Evolutionary conservation across 2,113 vertebrate genomes (phyloP).

Genomic region (Gadus macrocephalus): DNA sequence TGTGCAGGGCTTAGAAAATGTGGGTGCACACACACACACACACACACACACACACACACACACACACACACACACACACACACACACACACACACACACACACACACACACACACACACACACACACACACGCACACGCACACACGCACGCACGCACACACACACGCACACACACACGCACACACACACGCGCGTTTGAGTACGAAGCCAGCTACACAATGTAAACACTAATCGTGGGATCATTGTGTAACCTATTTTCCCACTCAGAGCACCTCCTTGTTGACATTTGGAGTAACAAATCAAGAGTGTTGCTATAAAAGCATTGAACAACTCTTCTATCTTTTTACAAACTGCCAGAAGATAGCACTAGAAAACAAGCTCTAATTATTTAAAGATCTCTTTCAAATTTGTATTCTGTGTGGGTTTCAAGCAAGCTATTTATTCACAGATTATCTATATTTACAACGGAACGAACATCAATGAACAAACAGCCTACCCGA

Average conservation of each 20-base stretch:
- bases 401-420: no score
- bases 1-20: no score
- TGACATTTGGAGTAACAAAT: neutral
- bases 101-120: slow-evolving; percentile 1
- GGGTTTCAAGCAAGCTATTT: no score
- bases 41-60: slow-evolving; percentile 1
- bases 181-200: neutral
- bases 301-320: no score
- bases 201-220: neutral
- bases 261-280: neutral
- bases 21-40: neutral
- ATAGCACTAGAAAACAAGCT: no score
- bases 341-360: no score
- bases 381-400: no score
- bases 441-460: no score
- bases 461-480: no score
- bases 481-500: no score
- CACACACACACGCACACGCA: neutral
- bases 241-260: neutral
- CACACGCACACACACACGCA: slow-evolving; percentile 4
- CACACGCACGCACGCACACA: no score
- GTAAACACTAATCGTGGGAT: neutral
- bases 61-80: slow-evolving; percentile 3
- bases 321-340: no score
- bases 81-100: neutral